Conservation (phyloP, 2,888 invertebrate species). For the Allygus modestus region DNA sequence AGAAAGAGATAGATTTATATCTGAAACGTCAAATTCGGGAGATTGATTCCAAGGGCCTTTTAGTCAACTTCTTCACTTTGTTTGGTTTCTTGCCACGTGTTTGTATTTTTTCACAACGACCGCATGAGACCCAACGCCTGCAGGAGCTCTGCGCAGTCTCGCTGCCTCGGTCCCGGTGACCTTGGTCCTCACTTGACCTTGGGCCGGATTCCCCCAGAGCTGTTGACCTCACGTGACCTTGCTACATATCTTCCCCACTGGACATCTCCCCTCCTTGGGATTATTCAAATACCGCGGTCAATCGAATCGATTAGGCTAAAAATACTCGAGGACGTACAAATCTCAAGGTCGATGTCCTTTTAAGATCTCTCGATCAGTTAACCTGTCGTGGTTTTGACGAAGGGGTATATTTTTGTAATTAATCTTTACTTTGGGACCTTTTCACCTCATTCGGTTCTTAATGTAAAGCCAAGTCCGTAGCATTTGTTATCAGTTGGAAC, state of each 20-base stretch:
- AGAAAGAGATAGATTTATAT: no score
- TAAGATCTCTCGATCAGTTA: neutral
- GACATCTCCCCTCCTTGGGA: constrained; percentile 25
- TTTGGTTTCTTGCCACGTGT: no score
- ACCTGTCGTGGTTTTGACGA: neutral
- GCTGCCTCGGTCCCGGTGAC: constrained; percentile 11
- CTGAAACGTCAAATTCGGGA: no score
- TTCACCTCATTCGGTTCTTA: no score
- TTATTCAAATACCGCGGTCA: constrained; percentile 11
- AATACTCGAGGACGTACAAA: neutral
- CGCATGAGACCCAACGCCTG: no score
- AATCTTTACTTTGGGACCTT: no score
- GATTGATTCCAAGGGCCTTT: no score
- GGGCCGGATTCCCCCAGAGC: constrained; percentile 59
- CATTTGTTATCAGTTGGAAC: no score
- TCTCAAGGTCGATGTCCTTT: constrained; percentile 7
- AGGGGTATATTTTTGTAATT: neutral
- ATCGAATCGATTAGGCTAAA: constrained; percentile 14
- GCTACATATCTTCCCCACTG: constrained; percentile 51
- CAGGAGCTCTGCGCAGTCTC: no score
- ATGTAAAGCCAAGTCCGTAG: no score
- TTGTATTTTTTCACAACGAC: no score
- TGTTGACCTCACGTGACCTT: constrained; percentile 59
- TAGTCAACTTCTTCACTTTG: no score
- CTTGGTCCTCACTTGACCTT: constrained; percentile 56